Conservation (phyloP, 2,888 invertebrate genomes). For the Alsophila aescularia region DNA sequence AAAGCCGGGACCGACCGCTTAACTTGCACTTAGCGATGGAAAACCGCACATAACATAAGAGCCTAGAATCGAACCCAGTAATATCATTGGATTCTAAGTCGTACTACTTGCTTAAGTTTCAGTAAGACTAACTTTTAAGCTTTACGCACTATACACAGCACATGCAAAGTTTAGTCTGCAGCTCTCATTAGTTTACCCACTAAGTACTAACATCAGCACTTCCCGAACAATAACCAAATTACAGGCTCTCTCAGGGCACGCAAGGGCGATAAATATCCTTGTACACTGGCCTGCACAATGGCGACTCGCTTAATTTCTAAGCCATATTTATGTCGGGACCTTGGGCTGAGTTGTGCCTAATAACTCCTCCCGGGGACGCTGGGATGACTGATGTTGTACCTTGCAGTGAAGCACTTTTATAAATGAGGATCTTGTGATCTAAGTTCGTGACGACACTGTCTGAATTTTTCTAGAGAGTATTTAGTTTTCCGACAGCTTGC, state of each 20-base stretch:
- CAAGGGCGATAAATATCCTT: slow-evolving; percentile 33
- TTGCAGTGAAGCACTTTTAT: slow-evolving; percentile 7
- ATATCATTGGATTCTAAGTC: too few relatives aligned
- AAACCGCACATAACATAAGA: too few relatives aligned
- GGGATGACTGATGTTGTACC: slow-evolving; percentile 16
- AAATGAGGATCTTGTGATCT: not conserved
- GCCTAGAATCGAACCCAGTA: too few relatives aligned
- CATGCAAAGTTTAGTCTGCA: not conserved
- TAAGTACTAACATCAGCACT: slow-evolving; percentile 2
- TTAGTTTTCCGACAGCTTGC: too few relatives aligned
- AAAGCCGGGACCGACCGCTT: too few relatives aligned
- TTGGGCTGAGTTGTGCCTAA: slow-evolving; percentile 43
- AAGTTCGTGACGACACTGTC: not conserved
- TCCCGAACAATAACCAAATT: slow-evolving; percentile 33
- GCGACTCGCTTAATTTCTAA: slow-evolving; percentile 46
- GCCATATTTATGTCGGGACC: slow-evolving; percentile 50
- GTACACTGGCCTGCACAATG: slow-evolving; percentile 35
- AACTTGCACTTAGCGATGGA: too few relatives aligned
- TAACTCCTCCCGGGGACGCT: slow-evolving; percentile 48
- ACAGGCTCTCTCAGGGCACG: slow-evolving; percentile 2
- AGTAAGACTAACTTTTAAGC: too few relatives aligned
- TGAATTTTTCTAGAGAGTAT: too few relatives aligned
- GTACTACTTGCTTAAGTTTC: too few relatives aligned
- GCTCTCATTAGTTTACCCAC: not conserved
- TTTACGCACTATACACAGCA: too few relatives aligned